Conservation (phyloP, 2,797 vertebrate species). For the Leptatherina wallacei region DNA sequence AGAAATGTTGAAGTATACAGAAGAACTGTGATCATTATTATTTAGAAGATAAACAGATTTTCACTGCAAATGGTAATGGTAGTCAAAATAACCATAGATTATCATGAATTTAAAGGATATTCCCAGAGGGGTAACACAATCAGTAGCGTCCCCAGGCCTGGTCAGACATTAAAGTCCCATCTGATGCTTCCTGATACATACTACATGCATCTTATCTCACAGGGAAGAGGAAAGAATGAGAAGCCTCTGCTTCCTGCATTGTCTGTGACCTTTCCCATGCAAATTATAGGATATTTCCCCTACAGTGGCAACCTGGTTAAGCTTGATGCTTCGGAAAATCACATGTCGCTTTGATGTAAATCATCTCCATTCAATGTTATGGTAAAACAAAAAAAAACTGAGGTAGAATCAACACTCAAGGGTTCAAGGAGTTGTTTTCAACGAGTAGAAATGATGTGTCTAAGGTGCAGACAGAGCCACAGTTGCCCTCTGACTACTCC, state of each 20-base stretch:
- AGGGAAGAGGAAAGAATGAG: constrained; percentile 69
- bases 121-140: constrained; percentile 50
- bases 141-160: constrained; percentile 53
- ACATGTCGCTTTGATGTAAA: constrained; percentile 28
- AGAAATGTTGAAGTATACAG: too few relatives aligned
- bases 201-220: constrained; percentile 62
- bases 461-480: constrained; percentile 40
- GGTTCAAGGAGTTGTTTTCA: constrained; percentile 47
- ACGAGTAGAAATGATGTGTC: constrained; percentile 46
- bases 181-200: constrained; percentile 55
- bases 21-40: background rate
- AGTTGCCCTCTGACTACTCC: constrained; percentile 62
- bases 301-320: constrained; percentile 19
- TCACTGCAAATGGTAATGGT: constrained; percentile 25
- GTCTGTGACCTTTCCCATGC: constrained; percentile 74
- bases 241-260: constrained; percentile 51
- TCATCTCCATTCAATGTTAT: constrained; percentile 19
- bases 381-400: constrained; percentile 39
- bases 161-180: constrained; percentile 53
- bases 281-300: constrained; percentile 60
- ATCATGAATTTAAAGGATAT: constrained; percentile 43
- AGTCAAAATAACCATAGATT: constrained; percentile 41
- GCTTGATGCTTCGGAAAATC: constrained; percentile 25
- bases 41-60: background rate
- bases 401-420: constrained; percentile 33